Conservation (phyloP, 1,140 invertebrate genomes). For the Copidosoma floridanum region DNA sequence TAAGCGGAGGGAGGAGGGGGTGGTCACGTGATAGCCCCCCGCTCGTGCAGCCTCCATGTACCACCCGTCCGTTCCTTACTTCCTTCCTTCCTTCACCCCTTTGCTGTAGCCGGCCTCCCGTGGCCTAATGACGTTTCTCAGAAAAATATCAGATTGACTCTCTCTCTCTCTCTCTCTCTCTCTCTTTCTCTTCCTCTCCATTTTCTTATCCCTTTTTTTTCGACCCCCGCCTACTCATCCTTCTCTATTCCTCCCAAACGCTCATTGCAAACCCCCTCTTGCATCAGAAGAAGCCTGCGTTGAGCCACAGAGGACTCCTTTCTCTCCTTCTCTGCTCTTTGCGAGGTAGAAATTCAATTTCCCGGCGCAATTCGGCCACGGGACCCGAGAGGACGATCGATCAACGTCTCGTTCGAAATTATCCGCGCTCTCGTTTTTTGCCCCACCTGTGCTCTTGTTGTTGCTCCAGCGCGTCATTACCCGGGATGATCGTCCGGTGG, state of each 20-base stretch:
- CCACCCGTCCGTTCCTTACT: neutral
- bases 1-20: too few relatives aligned
- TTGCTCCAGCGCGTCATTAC: neutral
- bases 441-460: too few relatives aligned
- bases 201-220: neutral
- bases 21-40: too few relatives aligned
- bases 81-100: neutral
- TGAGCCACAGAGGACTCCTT: too few relatives aligned
- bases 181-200: neutral
- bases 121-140: constrained; percentile 26
- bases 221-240: neutral
- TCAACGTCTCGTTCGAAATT: constrained; percentile 19
- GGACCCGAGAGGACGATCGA: constrained; percentile 10
- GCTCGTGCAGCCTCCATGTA: neutral
- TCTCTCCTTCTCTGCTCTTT: too few relatives aligned
- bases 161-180: neutral
- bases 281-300: too few relatives aligned
- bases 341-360: constrained; percentile 15
- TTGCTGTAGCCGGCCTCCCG: neutral
- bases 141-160: constrained; percentile 28
- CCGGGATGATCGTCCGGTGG: constrained; percentile 18
- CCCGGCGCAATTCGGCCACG: constrained; percentile 4
- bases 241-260: neutral
- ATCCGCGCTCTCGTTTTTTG: neutral
- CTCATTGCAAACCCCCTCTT: neutral